phyloP scores from a whole-genome alignment of 2,113 vertebrate genomes.

The Corythoichthys intestinalis region DNA sequence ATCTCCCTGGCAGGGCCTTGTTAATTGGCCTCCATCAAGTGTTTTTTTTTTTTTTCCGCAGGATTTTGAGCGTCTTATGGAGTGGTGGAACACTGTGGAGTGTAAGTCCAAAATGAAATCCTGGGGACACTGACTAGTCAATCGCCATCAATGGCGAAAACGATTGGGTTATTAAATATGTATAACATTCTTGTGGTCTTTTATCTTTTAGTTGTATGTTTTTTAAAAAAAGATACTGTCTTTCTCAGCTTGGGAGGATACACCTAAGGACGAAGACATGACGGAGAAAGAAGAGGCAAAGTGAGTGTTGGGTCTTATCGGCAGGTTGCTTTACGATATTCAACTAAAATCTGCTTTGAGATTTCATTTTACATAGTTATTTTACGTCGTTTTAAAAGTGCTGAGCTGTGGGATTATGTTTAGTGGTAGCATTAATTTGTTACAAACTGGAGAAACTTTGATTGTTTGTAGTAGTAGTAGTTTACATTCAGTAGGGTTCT shows the following conservation, averaged over 20 bases:
- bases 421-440: too few relatives aligned
- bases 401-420: too few relatives aligned
- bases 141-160: not conserved
- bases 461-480: not conserved
- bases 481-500: not conserved
- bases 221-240: not conserved
- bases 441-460: not conserved
- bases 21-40: not conserved
- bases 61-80: conserved; percentile 67
- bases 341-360: not conserved
- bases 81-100: conserved; percentile 73
- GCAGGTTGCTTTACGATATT: not conserved
- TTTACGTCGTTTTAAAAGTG: too few relatives aligned
- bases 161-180: not conserved
- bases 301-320: conserved; percentile 45
- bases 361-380: not conserved
- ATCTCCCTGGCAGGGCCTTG: not conserved
- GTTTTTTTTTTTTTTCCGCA: conserved; percentile 29
- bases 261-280: conserved; percentile 59
- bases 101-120: conserved; percentile 47
- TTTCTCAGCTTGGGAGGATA: conserved; percentile 68
- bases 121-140: too few relatives aligned
- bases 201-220: not conserved
- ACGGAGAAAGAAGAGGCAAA: conserved; percentile 74
- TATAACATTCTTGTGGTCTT: not conserved